Evolutionary conservation across 2,888 invertebrate species (phyloP), one percentile per base, ranked within the genome.

Genomic region (Empis stercorea): DNA sequence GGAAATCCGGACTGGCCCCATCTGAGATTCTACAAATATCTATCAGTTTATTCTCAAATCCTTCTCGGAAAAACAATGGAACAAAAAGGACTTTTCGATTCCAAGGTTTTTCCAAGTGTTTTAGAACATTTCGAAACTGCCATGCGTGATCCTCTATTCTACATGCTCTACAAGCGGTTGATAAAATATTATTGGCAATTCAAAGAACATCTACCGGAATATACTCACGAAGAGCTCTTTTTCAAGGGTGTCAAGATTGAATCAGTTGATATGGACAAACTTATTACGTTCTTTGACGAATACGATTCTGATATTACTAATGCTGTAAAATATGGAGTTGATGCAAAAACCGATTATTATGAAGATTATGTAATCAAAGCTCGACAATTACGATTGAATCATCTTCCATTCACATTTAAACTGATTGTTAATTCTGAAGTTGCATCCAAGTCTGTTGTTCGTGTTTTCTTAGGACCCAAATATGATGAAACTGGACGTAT

Each of bases 141-240:
- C 56, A 67, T 81, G 53, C 79, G 84, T 52, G 85, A 86, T 61
- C 85, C 85, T 17, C 73, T 80, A 41, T 84, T 82, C 74, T 86
- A 80, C 64, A 75, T 76, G 54, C 67, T 84, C 49, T 79, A 79
- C 61, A 78, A 81, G 64, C 76, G 76, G 48, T 70, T 82, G 51
- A 59, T 74, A 42, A 64, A 74, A 49, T 70, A 73, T 42, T 73
- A 78, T 60, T 65, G 71, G 53, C 71, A 76, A 42, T 82, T 78
- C 72, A 80, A 80, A 60, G 60, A 65, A 51, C 73, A 73, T 53
- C 66, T 80, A 43, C 72, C 74, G 13, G 66, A 72, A n/a, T 84
- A 85, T 70, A 75, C 71, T 2, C 69, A 65, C 44, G 74, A 78
- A n/a, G 76, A 80, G 51, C 63, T 80, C 10, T 59, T 69, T 53